These are phyloP conservation scores for Brassicogethes aeneus DNA, from an alignment of 2,888 invertebrate species.

Conservation along the genomic window DNA sequence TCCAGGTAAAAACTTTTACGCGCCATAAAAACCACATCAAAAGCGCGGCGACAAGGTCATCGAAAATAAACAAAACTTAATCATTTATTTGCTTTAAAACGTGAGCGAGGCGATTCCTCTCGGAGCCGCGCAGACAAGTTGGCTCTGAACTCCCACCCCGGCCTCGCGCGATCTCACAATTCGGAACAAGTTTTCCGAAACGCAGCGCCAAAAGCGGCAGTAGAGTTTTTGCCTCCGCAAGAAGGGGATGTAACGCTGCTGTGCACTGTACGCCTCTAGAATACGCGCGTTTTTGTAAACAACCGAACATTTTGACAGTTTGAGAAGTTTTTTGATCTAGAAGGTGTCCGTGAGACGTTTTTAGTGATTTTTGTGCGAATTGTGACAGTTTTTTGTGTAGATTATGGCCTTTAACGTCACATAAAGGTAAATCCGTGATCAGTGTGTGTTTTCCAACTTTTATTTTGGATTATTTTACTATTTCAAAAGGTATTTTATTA, in stretches of 20 bases:
- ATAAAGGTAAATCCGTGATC: conserved; percentile 2
- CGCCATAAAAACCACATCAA: background rate
- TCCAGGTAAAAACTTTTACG: too few relatives aligned
- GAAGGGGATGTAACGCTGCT: conserved; percentile 11
- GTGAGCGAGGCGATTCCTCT: conserved; percentile 11
- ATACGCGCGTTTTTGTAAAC: conserved; percentile 12
- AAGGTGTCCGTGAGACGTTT: background rate
- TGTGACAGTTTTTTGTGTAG: conserved; percentile 6
- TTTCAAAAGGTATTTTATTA: background rate
- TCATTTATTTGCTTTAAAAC: conserved; percentile 11
- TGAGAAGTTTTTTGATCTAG: too few relatives aligned
- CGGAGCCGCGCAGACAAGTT: conserved; percentile 17
- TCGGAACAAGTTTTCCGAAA: conserved; percentile 14
- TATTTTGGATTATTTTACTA: background rate
- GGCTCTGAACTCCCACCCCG: conserved; percentile 15
- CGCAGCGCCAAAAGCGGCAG: conserved; percentile 7
- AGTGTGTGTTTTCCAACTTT: background rate
- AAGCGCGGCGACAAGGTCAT: background rate
- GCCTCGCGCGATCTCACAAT: conserved; percentile 3
- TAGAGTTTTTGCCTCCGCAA: conserved; percentile 9
- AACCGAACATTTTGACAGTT: conserved; percentile 4
- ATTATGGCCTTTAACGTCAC: conserved; percentile 11
- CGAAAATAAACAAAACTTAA: background rate
- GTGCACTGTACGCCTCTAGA: background rate
- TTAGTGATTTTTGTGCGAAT: conserved; percentile 4